A percentile compares a stretch with the other conserved stretches of the same genome.
These are phyloP conservation scores for Trachelus iudaicus DNA, from an alignment of 2,888 invertebrate species.

Conservation along the genomic window DNA sequence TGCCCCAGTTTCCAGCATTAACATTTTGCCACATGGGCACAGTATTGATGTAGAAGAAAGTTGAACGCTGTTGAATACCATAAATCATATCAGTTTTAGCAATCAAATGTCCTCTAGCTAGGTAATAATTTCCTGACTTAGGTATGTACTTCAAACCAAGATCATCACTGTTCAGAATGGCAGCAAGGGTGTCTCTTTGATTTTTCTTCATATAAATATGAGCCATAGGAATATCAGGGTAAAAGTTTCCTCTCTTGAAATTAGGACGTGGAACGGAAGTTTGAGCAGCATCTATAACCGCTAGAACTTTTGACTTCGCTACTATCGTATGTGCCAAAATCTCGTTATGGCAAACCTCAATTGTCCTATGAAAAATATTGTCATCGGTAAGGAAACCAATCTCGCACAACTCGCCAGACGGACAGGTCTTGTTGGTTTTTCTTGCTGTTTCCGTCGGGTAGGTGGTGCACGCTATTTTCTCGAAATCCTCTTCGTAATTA, in stretches of 20 bases:
- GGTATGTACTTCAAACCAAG: slow-evolving; percentile 48
- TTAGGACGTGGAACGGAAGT: slow-evolving; percentile 66
- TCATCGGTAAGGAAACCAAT: slow-evolving; percentile 58
- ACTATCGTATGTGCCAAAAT: slow-evolving; percentile 68
- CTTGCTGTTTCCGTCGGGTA: slow-evolving; percentile 64
- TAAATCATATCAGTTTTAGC: slow-evolving; percentile 69
- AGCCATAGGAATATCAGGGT: slow-evolving; percentile 58
- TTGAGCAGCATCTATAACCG: slow-evolving; percentile 67
- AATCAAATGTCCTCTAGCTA: slow-evolving; percentile 68
- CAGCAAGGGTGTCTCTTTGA: slow-evolving; percentile 36
- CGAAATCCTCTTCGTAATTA: slow-evolving; percentile 51
- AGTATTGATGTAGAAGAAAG: slow-evolving; percentile 69
- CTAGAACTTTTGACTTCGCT: slow-evolving; percentile 67
- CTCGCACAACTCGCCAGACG: slow-evolving; percentile 64
- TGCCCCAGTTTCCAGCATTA: slow-evolving; percentile 65
- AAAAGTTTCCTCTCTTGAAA: slow-evolving; percentile 68
- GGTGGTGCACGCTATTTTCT: slow-evolving; percentile 63
- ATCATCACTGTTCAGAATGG: slow-evolving; percentile 39
- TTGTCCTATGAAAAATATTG: slow-evolving; percentile 65
- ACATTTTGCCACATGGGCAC: slow-evolving; percentile 68
- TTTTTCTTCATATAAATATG: slow-evolving; percentile 45
- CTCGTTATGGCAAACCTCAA: slow-evolving; percentile 70
- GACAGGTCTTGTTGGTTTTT: slow-evolving; percentile 65
- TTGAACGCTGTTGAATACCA: slow-evolving; percentile 67
- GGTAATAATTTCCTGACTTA: slow-evolving; percentile 34